Evolutionary conservation across 2,113 vertebrate species (phyloP), one percentile per base, ranked within the genome.

Genomic region (Stigmatopora nigra): DNA sequence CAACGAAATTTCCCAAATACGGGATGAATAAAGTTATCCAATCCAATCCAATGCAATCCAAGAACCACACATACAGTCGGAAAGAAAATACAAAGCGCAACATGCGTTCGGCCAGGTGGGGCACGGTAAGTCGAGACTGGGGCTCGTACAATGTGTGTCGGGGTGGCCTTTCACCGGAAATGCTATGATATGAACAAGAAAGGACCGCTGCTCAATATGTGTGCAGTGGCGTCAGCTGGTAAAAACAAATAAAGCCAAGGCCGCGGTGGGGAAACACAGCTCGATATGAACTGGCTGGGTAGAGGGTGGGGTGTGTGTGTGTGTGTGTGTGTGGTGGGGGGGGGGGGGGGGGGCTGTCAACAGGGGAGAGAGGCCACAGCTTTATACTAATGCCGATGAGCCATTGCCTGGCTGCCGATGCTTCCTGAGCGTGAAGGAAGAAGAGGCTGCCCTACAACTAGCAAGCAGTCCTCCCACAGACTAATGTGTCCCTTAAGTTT

Each of bases 401-500:
- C 82, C 79, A 87, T 83, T 85, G 83, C 78, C 77, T 69, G 78
- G 68, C 76, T 56, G 72, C 78, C 77, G 81, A 77, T 63, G 61
- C 75, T 69, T 82, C 80, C 70, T 79, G 65, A n/a, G 69, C 66
- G 80, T 20, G 67, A 71, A 63, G 69, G 65, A 75, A 71, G 77
- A 74, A 41, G 78, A 81, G 69, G 77, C 78, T 45, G 71, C 81
- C 70, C 81, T 51, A 74, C 75, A 67, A 63, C 82, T 72, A 73
- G 44, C 61, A 62, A 82, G 65, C 75, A 80, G 65, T 82, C 83
- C 82, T 88, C 82, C 77, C 63, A 73, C 84, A 77, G 71, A 80
- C 81, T 89, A 88, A 90, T 88, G 85, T 73, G 85, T 91, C 89
- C 89, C 89, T 82, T 81, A 90, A 89, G 89, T 91, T 91, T 89